Percentiles rank a stretch among this genome's conserved stretches.
phyloP scores from a whole-genome alignment of 1,140 invertebrate genomes.

The Mycetomoellerius zeteki region DNA sequence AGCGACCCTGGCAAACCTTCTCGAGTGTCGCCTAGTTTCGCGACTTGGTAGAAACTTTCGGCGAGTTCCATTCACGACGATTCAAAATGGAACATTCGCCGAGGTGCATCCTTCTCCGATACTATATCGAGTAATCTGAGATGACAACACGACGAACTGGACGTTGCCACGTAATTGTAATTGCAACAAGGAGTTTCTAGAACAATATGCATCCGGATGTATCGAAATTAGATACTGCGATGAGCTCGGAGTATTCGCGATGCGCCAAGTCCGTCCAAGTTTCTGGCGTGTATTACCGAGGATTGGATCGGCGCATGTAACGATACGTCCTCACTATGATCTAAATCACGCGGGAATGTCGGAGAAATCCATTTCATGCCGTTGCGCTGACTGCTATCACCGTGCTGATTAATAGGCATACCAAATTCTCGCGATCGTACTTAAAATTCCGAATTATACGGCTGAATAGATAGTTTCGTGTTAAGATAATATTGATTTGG shows the following conservation, averaged over 20 bases:
- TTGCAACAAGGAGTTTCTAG: slow-evolving; percentile 51
- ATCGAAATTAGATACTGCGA: slow-evolving; percentile 62
- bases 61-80: slow-evolving; percentile 5
- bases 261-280: slow-evolving; percentile 52
- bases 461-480: slow-evolving; percentile 9
- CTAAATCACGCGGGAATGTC: slow-evolving; percentile 58
- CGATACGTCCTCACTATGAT: slow-evolving; percentile 36
- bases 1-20: slow-evolving; percentile 46
- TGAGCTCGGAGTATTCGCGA: slow-evolving; percentile 46
- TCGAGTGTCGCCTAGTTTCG: slow-evolving; percentile 63
- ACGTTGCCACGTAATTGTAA: slow-evolving; percentile 45
- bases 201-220: slow-evolving; percentile 48
- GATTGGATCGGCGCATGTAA: slow-evolving; percentile 42
- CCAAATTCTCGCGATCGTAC: slow-evolving; percentile 45
- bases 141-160: slow-evolving; percentile 34
- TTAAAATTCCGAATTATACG: slow-evolving; percentile 36
- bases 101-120: not conserved
- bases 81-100: slow-evolving; percentile 39
- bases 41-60: slow-evolving; percentile 70
- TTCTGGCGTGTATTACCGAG: slow-evolving; percentile 51
- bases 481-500: slow-evolving; percentile 11
- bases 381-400: slow-evolving; percentile 38
- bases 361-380: slow-evolving; percentile 41
- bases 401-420: slow-evolving; percentile 19
- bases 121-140: slow-evolving; percentile 48